Evolutionary conservation across 1,140 invertebrate species (phyloP).

Genomic region (Lanistes nyassanus): DNA sequence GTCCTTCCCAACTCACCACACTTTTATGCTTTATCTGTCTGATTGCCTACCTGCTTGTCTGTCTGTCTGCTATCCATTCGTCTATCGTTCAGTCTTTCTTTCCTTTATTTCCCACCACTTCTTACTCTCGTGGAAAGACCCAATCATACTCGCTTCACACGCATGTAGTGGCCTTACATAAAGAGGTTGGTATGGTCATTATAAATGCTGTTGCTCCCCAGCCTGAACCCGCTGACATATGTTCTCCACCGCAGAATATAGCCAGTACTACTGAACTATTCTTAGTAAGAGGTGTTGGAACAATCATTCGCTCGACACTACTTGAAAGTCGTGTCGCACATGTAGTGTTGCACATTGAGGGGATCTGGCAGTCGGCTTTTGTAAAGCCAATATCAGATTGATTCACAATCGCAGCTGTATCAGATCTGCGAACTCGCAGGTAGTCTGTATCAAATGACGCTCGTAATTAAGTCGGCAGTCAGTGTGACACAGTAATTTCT

Average conservation of each 20-base stretch:
- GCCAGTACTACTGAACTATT: too few relatives aligned
- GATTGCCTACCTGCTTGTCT: conserved; percentile 10
- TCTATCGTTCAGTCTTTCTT: not conserved
- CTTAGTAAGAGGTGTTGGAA: too few relatives aligned
- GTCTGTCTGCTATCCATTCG: not conserved
- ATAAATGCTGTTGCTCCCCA: not conserved
- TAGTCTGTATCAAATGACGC: not conserved
- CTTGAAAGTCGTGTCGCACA: too few relatives aligned
- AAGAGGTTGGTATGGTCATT: not conserved
- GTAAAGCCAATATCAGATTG: too few relatives aligned
- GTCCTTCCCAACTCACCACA: conserved; percentile 7
- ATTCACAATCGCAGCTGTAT: too few relatives aligned
- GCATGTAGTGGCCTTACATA: not conserved
- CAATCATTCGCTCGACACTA: too few relatives aligned
- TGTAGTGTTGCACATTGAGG: too few relatives aligned
- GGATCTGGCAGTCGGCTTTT: too few relatives aligned
- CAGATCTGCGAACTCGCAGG: too few relatives aligned
- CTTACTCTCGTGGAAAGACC: not conserved
- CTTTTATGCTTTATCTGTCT: conserved; percentile 6
- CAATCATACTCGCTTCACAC: not conserved
- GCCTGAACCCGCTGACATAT: too few relatives aligned
- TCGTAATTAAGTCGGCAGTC: not conserved
- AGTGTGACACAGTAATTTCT: not conserved
- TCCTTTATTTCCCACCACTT: not conserved
- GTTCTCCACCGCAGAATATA: too few relatives aligned